Conservation (phyloP, 1,140 invertebrate species). For the Zaprionus ornatus region DNA sequence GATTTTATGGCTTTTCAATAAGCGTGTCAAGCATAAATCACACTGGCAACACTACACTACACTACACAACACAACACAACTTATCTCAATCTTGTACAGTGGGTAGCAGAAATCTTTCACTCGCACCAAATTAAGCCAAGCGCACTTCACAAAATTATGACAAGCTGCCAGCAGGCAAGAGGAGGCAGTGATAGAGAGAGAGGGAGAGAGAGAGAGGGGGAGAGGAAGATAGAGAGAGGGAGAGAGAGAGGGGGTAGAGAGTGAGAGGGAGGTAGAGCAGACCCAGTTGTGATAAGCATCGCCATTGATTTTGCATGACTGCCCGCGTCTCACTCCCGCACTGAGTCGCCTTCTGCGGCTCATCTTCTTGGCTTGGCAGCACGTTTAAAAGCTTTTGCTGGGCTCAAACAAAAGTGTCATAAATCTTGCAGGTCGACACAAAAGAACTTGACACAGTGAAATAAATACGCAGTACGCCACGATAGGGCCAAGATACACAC, state of each 20-base stretch:
- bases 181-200: neutral
- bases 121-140: conserved; percentile 68
- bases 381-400: conserved; percentile 59
- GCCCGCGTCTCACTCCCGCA: neutral
- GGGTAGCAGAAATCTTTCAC: conserved; percentile 55
- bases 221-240: neutral
- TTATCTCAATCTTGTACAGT: conserved; percentile 68
- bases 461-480: conserved; percentile 57
- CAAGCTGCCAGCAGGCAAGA: conserved; percentile 44
- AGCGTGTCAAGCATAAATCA: conserved; percentile 82
- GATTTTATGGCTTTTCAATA: conserved; percentile 72
- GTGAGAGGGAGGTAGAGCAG: neutral
- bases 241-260: too few relatives aligned
- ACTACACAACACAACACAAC: conserved; percentile 50
- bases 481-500: conserved; percentile 46
- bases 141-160: conserved; percentile 63
- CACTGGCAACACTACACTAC: conserved; percentile 23
- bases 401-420: conserved; percentile 78
- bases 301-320: conserved; percentile 75
- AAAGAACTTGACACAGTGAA: conserved; percentile 70
- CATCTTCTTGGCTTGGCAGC: neutral
- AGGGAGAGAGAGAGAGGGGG: neutral
- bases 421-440: conserved; percentile 71
- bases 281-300: conserved; percentile 50
- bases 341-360: neutral